Evolutionary conservation across 2,797 vertebrate genomes (phyloP).

Genomic region (Rhincodon typus): DNA sequence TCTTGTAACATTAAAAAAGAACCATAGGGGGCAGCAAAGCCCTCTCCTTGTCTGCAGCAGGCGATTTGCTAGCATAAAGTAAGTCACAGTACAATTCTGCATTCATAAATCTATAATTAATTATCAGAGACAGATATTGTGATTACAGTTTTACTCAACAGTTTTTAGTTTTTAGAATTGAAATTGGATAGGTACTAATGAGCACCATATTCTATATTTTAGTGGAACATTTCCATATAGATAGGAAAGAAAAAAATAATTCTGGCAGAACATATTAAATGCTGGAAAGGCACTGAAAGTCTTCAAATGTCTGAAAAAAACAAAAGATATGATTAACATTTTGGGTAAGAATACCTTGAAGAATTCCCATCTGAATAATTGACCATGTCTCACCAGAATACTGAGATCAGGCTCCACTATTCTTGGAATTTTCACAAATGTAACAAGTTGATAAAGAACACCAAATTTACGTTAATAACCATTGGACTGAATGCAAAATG

Average conservation of each 20-base stretch:
- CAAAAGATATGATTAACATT: background rate
- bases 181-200: background rate
- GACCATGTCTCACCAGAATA: background rate
- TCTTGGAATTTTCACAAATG: background rate
- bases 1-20: background rate
- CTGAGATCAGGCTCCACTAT: too few relatives aligned
- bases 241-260: background rate
- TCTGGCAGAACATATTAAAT: background rate
- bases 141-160: background rate
- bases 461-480: background rate
- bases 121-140: background rate
- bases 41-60: background rate
- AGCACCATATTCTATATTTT: background rate
- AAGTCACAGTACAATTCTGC: background rate
- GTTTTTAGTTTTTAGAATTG: background rate
- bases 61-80: background rate
- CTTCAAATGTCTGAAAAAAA: background rate
- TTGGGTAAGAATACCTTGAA: background rate
- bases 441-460: background rate
- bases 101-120: background rate
- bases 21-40: conserved; percentile 19
- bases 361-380: background rate
- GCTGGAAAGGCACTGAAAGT: background rate
- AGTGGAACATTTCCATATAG: background rate
- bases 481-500: background rate